phyloP scores from a whole-genome alignment of 92 coral and sea anemone species.

The Phenganax marumi region DNA sequence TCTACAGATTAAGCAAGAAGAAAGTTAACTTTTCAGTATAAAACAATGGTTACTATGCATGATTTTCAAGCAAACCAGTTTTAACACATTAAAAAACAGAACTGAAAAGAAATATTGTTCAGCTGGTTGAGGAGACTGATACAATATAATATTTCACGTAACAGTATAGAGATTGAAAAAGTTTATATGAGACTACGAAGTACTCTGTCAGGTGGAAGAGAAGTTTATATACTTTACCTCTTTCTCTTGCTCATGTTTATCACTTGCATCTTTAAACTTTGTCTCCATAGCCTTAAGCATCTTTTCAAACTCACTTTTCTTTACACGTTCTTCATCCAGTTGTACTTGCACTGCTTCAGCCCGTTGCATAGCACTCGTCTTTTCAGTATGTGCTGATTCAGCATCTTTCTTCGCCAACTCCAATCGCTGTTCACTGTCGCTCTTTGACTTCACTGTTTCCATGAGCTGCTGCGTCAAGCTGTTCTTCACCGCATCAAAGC shows the following conservation, averaged over 20 bases:
- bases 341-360: constrained; percentile 58
- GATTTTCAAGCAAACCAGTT: too few relatives aligned
- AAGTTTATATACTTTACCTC: constrained; percentile 61
- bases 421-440: constrained; percentile 23
- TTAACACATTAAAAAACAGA: too few relatives aligned
- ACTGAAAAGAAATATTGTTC: too few relatives aligned
- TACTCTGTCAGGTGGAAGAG: too few relatives aligned
- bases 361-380: constrained; percentile 9
- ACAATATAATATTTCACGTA: too few relatives aligned
- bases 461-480: constrained; percentile 58
- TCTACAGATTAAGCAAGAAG: background rate
- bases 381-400: constrained; percentile 11
- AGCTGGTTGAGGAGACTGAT: too few relatives aligned
- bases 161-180: too few relatives aligned
- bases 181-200: too few relatives aligned
- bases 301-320: constrained; percentile 74
- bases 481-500: constrained; percentile 68
- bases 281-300: constrained; percentile 65
- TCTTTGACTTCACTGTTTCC: constrained; percentile 41
- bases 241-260: constrained; percentile 61
- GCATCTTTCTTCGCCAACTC: constrained; percentile 8
- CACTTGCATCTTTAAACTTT: constrained; percentile 67
- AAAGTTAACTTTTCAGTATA: background rate
- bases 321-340: constrained; percentile 74
- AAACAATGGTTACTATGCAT: background rate